Evolutionary conservation across 2,113 vertebrate genomes (phyloP), one percentile per base, ranked within the genome.

Genomic region (Cyphomyrus discorhynchus): DNA sequence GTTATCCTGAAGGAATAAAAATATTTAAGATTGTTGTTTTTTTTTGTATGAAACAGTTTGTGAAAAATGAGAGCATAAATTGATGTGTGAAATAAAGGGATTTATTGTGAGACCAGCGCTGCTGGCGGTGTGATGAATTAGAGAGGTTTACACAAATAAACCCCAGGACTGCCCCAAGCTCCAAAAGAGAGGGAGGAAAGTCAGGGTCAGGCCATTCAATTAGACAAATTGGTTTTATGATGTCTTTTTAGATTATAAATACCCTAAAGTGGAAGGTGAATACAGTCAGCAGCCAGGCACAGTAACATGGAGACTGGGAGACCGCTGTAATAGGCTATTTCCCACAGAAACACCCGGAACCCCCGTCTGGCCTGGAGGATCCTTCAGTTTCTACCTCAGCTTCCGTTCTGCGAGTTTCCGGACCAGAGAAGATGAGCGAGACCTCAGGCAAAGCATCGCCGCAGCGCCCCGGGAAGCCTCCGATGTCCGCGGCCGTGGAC

Each of bases 401-500:
- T 90, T 94, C 93, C 93, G 95, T 94, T n/a, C 92, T 94, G 31
- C 91, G 90, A 7, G 89, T 74, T 35, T 97, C 96, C 17, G 95
- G 90, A 9, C 95, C 92, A 0, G 97, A 93, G 2, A 96, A 97
- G 89, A 99, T 98, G 45, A 97, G 96, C 15, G 98, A 99, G 87
- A 98, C 95, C 88, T 99, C 98, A 0, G 97, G 94, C 1, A 98
- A 92, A 87, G 96, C 92, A 46, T 95, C 93, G 89, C 95, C 96
- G 21, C 94, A 89, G 45, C 94, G 88, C 0, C 93, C 95, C 10
- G 88, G 3, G 1, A 80, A 49, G 21, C 91, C 91, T 27, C 93
- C 92, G 5, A 96, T 92, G 31, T 97, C 97, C 15, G 97, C 91
- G 3, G 97, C 97, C 0, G 98, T 99, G 0, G 98, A 99, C 93